A percentile compares a stretch with the other conserved stretches of the same genome.
Evolutionary conservation across 2,113 vertebrate species (phyloP).

Genomic region (Xiphophorus hellerii): DNA sequence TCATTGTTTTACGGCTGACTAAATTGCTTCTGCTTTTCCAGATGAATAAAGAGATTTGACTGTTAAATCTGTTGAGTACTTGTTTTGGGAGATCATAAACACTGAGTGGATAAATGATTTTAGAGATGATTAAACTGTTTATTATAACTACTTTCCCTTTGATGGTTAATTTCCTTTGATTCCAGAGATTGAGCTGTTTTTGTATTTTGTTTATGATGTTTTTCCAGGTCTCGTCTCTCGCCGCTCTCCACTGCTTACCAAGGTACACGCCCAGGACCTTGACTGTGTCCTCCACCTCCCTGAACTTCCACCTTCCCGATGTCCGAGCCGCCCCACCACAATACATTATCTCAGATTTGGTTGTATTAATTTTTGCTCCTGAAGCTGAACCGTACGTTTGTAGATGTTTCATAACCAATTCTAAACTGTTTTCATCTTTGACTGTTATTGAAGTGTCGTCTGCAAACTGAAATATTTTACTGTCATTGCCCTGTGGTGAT

Average conservation of each 20-base stretch:
- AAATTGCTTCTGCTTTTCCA: too few species aligned
- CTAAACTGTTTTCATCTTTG: background rate
- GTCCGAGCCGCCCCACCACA: background rate
- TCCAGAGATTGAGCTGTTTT: too few species aligned
- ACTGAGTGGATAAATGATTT: too few species aligned
- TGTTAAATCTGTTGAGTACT: background rate
- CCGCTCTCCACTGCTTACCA: too few species aligned
- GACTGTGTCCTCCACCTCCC: background rate
- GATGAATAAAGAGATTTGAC: background rate
- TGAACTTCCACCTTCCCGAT: background rate
- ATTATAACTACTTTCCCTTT: too few species aligned
- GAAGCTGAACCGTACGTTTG: background rate
- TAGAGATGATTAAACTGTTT: too few species aligned
- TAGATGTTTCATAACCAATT: background rate
- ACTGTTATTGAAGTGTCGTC: background rate
- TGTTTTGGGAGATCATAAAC: too few species aligned
- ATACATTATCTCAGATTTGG: background rate
- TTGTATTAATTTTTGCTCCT: background rate
- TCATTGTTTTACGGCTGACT: too few species aligned
- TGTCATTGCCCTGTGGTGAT: background rate
- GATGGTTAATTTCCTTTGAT: too few species aligned
- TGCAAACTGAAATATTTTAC: background rate
- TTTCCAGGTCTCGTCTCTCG: too few species aligned
- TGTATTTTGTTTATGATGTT: too few species aligned
- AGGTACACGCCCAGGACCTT: background rate